Percentiles rank a stretch among this genome's conserved stretches.
These are phyloP conservation scores for Mercenaria mercenaria DNA, from an alignment of 1,140 invertebrate species.

Conservation along the genomic window DNA sequence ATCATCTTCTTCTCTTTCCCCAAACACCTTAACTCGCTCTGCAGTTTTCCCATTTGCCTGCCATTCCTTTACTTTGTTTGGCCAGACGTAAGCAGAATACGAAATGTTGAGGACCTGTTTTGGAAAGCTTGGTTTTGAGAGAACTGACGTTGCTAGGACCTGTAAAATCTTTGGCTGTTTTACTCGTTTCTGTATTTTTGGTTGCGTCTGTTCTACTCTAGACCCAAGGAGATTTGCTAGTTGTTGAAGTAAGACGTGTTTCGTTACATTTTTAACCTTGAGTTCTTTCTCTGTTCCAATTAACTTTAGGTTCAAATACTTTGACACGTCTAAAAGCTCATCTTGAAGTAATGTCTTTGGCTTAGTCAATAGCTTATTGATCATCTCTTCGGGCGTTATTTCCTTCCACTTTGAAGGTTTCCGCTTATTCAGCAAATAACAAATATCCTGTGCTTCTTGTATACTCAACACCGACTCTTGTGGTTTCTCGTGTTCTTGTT, in stretches of 20 bases:
- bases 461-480: neutral
- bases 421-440: neutral
- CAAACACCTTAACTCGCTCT: neutral
- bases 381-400: too few relatives aligned
- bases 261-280: too few relatives aligned
- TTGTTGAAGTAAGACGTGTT: too few relatives aligned
- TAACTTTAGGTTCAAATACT: too few relatives aligned
- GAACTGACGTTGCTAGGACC: neutral
- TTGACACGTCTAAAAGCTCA: too few relatives aligned
- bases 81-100: neutral
- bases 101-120: slow-evolving; percentile 11
- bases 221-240: too few relatives aligned
- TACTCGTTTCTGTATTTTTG: too few relatives aligned
- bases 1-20: neutral
- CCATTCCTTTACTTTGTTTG: neutral
- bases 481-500: neutral
- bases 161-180: neutral
- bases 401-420: too few relatives aligned
- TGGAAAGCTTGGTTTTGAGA: neutral
- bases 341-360: too few relatives aligned
- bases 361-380: too few relatives aligned
- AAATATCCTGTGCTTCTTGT: neutral
- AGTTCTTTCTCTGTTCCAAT: too few relatives aligned
- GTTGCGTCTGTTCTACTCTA: too few relatives aligned
- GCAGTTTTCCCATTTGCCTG: neutral